These are phyloP conservation scores for Salpingus planirostris DNA, from an alignment of 2,888 invertebrate species.

Conservation along the genomic window DNA sequence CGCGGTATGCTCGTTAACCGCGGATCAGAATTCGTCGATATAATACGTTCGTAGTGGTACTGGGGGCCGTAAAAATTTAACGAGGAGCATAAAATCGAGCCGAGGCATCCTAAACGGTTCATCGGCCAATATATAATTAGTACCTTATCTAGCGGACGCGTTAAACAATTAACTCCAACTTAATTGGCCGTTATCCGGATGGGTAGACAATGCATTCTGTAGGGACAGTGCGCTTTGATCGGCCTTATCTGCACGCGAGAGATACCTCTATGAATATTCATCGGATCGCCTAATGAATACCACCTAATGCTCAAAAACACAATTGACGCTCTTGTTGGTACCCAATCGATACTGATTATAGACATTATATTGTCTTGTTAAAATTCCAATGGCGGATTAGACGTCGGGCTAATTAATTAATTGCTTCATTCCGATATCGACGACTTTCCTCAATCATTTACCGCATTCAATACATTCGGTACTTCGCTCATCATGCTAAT, in stretches of 20 bases:
- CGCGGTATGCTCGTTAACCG: too few species aligned
- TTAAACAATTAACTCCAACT: constrained; percentile 9
- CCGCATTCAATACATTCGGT: too few species aligned
- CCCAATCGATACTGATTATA: constrained; percentile 6
- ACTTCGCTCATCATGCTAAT: too few species aligned
- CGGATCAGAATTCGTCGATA: too few species aligned
- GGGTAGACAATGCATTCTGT: constrained; percentile 11
- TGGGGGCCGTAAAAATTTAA: constrained; percentile 2
- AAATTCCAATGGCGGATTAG: neutral
- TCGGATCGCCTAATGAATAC: constrained; percentile 3
- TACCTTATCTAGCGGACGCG: constrained; percentile 9
- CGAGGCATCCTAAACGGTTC: constrained; percentile 1
- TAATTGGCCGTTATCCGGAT: constrained; percentile 12
- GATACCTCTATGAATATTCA: constrained; percentile 5
- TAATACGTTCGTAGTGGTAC: constrained; percentile 4
- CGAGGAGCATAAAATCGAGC: constrained; percentile 1
- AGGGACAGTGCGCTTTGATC: constrained; percentile 4
- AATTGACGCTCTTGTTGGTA: constrained; percentile 7
- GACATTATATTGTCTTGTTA: neutral
- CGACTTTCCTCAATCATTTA: too few species aligned
- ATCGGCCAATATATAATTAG: constrained; percentile 7
- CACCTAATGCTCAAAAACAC: constrained; percentile 7
- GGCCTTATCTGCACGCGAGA: constrained; percentile 3
- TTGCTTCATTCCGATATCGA: constrained; percentile 9
- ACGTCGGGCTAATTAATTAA: constrained; percentile 5